Conservation (phyloP, 1,140 invertebrate species). For the Diorhabda sublineata region DNA sequence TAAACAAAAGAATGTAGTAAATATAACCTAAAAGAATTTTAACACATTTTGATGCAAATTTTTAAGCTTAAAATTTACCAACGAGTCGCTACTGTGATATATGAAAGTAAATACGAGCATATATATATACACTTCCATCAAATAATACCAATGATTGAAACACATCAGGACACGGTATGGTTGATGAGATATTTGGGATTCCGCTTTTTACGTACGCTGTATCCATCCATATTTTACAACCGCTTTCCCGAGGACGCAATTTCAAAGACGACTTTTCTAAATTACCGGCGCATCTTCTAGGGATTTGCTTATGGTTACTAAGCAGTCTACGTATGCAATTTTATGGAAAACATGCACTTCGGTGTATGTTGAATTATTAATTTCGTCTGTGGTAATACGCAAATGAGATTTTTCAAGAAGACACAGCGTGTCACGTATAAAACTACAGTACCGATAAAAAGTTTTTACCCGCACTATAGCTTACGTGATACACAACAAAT, state of each 20-base stretch:
- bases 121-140: background rate
- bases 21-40: too few species aligned
- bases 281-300: conserved; percentile 29
- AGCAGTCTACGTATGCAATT: background rate
- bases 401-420: background rate
- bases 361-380: background rate
- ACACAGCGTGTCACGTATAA: too few species aligned
- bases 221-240: conserved; percentile 39
- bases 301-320: conserved; percentile 22
- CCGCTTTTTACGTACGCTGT: conserved; percentile 41
- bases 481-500: too few species aligned
- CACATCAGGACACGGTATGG: conserved; percentile 31
- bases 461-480: too few species aligned
- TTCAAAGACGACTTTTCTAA: conserved; percentile 29
- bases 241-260: conserved; percentile 32
- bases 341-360: background rate
- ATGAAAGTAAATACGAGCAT: background rate
- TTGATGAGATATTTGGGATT: conserved; percentile 44
- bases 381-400: background rate
- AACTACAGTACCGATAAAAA: too few species aligned
- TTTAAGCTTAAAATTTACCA: too few species aligned
- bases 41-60: too few species aligned
- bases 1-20: conserved; percentile 31
- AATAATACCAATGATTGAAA: conserved; percentile 41
- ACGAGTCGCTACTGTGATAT: too few species aligned